Evolutionary conservation across 2,113 vertebrate genomes (phyloP).

Genomic region (Meleagris gallopavo): DNA sequence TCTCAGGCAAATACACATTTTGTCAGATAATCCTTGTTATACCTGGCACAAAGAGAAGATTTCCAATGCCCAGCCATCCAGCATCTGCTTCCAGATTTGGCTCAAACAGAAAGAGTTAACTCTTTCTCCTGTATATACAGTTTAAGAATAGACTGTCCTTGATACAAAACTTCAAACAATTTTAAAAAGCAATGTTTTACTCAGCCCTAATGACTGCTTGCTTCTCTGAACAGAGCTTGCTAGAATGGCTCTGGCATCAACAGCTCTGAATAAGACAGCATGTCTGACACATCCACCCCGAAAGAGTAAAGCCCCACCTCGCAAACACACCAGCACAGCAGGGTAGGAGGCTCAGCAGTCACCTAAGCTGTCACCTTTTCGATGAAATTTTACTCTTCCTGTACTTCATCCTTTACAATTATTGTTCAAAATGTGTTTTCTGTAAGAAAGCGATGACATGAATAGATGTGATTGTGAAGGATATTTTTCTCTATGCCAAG

Average conservation of each 20-base stretch:
- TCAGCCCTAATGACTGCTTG: background rate
- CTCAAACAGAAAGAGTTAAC: constrained; percentile 18
- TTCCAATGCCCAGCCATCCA: constrained; percentile 27
- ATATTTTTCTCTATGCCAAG: no score
- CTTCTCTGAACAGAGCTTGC: background rate
- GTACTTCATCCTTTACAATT: no score
- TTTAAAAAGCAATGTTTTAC: background rate
- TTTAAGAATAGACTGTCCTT: background rate
- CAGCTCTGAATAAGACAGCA: background rate
- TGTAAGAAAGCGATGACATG: no score
- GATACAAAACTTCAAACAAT: background rate
- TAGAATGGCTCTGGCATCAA: background rate
- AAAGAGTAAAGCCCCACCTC: background rate
- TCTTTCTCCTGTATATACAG: background rate
- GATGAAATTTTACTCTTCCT: no score
- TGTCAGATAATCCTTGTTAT: constrained; percentile 59
- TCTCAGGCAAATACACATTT: constrained; percentile 40
- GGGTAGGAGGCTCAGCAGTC: background rate
- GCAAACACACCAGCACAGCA: background rate
- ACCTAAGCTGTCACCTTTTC: no score
- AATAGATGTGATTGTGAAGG: no score
- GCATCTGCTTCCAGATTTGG: constrained; percentile 5
- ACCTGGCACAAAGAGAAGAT: constrained; percentile 47
- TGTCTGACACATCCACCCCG: background rate
- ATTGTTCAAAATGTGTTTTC: no score